A percentile compares a stretch with the other conserved stretches of the same genome.
Conservation (phyloP, 2,113 vertebrate species). For the Athene cunicularia region DNA sequence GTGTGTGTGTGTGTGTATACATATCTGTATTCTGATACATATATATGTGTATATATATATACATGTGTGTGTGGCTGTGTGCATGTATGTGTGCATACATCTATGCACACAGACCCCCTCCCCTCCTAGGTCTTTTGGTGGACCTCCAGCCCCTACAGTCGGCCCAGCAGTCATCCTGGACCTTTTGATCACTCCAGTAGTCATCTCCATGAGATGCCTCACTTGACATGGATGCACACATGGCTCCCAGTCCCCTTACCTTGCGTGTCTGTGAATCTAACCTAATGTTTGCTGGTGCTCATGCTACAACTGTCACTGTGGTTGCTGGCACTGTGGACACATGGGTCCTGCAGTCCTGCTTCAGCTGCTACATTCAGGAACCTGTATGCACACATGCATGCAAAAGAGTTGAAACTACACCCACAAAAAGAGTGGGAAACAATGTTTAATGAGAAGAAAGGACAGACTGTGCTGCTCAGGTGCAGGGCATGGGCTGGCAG, state of each 20-base stretch:
- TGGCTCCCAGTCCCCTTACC: neutral
- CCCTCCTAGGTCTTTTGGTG: neutral
- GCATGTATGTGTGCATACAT: too few relatives aligned
- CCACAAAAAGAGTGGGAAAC: neutral
- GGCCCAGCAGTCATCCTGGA: neutral
- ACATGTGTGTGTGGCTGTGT: too few relatives aligned
- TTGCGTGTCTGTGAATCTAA: neutral
- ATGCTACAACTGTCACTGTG: neutral
- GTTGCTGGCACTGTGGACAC: neutral
- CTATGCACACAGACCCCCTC: neutral
- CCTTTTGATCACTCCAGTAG: neutral
- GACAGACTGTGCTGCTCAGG: neutral
- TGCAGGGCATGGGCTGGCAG: neutral
- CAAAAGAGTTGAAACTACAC: neutral
- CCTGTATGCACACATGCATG: neutral
- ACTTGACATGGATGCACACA: fast-evolving
- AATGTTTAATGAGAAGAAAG: neutral
- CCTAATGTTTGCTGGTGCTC: neutral
- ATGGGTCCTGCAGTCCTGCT: neutral
- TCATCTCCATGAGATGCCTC: neutral
- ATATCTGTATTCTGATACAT: neutral
- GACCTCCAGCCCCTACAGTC: fast-evolving
- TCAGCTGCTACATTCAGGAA: neutral
- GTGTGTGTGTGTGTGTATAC: neutral
- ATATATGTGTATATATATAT: too few relatives aligned